A percentile compares a stretch with the other conserved stretches of the same genome.
phyloP scores from a whole-genome alignment of 2,113 vertebrate genomes.

The Delphinapterus leucas region DNA sequence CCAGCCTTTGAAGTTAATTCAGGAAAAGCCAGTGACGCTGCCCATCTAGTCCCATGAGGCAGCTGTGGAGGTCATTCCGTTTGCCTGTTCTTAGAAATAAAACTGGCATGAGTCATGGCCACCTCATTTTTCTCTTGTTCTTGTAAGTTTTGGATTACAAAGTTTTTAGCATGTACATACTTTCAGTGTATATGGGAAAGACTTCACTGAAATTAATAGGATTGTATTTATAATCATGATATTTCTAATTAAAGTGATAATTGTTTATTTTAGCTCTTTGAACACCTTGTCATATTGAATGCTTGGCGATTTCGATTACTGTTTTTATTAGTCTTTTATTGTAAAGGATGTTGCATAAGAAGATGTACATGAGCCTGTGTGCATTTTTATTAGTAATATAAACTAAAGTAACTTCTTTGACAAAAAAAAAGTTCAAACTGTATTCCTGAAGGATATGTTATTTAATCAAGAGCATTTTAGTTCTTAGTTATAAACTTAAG shows the following conservation, averaged over 20 bases:
- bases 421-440: background rate
- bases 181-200: background rate
- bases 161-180: background rate
- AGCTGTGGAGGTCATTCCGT: background rate
- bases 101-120: background rate
- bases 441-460: background rate
- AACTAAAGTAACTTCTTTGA: constrained; percentile 16
- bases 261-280: background rate
- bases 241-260: background rate
- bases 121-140: background rate
- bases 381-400: background rate
- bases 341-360: background rate
- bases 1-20: background rate
- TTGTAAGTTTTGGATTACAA: background rate
- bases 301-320: background rate
- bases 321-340: background rate
- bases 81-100: background rate
- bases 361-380: background rate
- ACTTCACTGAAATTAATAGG: background rate
- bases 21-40: background rate
- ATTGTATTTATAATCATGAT: background rate
- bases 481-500: background rate
- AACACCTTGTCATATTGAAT: background rate
- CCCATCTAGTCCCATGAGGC: background rate
- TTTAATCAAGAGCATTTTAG: constrained; percentile 23